Evolutionary conservation across 2,113 vertebrate genomes (phyloP).

Genomic region (Lycaon pictus): DNA sequence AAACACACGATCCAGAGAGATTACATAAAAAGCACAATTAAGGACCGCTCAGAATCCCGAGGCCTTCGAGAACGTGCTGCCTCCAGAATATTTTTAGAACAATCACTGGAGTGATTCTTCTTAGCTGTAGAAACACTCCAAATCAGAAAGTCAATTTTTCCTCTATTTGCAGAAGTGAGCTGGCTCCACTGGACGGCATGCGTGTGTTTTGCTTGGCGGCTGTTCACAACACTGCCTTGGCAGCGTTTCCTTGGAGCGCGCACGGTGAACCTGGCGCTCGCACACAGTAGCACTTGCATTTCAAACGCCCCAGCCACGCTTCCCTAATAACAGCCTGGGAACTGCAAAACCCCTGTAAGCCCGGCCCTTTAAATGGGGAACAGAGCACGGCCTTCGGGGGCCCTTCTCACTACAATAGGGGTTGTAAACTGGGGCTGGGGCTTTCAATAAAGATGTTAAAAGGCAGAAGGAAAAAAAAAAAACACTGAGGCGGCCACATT

Average conservation of each 20-base stretch:
- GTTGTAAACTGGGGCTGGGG: conserved; percentile 72
- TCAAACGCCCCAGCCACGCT: conserved; percentile 89
- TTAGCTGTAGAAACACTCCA: conserved; percentile 90
- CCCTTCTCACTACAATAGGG: conserved; percentile 70
- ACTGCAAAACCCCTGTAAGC: conserved; percentile 85
- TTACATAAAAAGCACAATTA: conserved; percentile 86
- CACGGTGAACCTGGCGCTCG: conserved; percentile 91
- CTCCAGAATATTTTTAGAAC: conserved; percentile 91
- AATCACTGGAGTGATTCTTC: conserved; percentile 90
- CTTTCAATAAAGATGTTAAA: conserved; percentile 80
- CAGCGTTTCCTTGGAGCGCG: conserved; percentile 93
- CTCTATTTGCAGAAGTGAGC: conserved; percentile 95
- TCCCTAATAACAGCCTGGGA: conserved; percentile 88
- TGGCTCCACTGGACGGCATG: conserved; percentile 92
- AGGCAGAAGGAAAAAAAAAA: conserved; percentile 77
- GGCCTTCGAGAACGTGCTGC: conserved; percentile 83
- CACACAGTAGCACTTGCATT: conserved; percentile 91
- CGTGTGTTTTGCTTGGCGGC: conserved; percentile 98
- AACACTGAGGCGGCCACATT: conserved; percentile 34
- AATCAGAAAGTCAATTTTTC: conserved; percentile 92
- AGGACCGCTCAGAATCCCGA: conserved; percentile 85
- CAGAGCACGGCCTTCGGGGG: conserved; percentile 75
- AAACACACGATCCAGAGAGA: conserved; percentile 76
- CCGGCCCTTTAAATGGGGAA: conserved; percentile 80
- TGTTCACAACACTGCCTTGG: conserved; percentile 95